Evolutionary conservation across 2,888 invertebrate genomes (phyloP), one percentile per base, ranked within the genome.

Genomic region (Ptilodon capucinus): DNA sequence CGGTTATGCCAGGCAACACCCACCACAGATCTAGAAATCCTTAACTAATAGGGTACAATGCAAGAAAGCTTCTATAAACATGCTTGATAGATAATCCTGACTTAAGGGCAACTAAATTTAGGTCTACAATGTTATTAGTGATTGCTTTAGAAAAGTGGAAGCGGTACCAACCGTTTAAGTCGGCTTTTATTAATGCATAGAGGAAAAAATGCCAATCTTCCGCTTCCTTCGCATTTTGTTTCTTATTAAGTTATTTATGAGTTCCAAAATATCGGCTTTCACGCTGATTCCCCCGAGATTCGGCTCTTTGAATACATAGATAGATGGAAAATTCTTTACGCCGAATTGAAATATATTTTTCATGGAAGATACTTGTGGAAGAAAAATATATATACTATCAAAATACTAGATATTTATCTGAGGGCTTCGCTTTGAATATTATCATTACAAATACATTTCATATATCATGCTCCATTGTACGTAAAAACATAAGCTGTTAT

Each of bases 221-320:
- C 39, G 23, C 47, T 60, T 43, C 42, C 25, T 45, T 57, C 51
- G 46, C 58, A 56, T 61, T 64, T 63, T 57, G 42, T 52, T 61
- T 58, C 40, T 55, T 61, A 63, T 63, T 64, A 64, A 61, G 64
- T 63, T 64, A 64, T 64, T 61, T 64, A 64, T 61, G 64, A 65
- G 58, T 53, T 40, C 41, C 58, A 64, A 64, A 65, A 64, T 62
- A 64, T 64, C 58, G 62, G 62, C 48, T 58, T 52, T 40, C 62
- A 42, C 44, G 8, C 7, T 42, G 38, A 46, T 50, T 64, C 57
- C 59, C 54, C 25, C 43, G 52, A 41, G 59, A 25, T 50, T 42
- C 44, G 42, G 43, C 54, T 51, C 51, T 64, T 55, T 46, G 44
- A 48, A 58, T 49, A 58, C 51, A 55, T 49, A 50, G 46, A 60